Evolutionary conservation across 1,140 invertebrate genomes (phyloP), one percentile per base, ranked within the genome.

Genomic region (Anastrepha obliqua): DNA sequence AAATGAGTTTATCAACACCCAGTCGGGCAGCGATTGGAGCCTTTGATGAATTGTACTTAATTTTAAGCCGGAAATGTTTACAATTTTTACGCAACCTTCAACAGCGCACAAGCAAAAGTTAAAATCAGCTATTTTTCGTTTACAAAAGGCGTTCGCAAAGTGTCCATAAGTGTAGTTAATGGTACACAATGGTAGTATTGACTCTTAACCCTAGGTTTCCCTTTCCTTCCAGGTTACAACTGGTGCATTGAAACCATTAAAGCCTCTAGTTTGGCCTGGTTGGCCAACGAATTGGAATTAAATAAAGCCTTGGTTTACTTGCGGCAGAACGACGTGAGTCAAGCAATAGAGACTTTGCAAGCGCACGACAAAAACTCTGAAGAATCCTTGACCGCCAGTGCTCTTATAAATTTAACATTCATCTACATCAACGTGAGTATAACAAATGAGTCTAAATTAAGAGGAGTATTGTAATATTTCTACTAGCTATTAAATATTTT

Each of bases 301-400:
- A 98, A 98, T 92, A 99, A 98, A 94, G 98, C 98, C 0, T 96
- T 98, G 81, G 97, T 98, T 91, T 98, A 96, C 93, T 93, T 99
- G 17, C 96, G 97, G 88, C 97, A 98, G 93, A 96, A 97, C 88
- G 97, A 99, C 90, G 95, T 98, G 15, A 94, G 95, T 70, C 95
- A 96, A 92, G 96, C 98, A 0, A 96, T 98, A 62, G 97, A 98
- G 88, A 98, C 97, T 0, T 93, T 99, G 39, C 97, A 98, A 93
- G 96, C 96, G 88, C 98, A 99, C 93, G 97, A 98, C 93, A 97
- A 97, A 90, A 97, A 97, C 92, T 97, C 97, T 89, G 95, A 97
- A 87, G 96, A 96, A 2, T 97, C 97, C 94, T 96, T 98, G 78
- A 97, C 97, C 0, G 96, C 96, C 89, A 96, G 95, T 62, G 98